Evolutionary conservation across 2,113 vertebrate genomes (phyloP).

Genomic region (Excalfactoria chinensis): DNA sequence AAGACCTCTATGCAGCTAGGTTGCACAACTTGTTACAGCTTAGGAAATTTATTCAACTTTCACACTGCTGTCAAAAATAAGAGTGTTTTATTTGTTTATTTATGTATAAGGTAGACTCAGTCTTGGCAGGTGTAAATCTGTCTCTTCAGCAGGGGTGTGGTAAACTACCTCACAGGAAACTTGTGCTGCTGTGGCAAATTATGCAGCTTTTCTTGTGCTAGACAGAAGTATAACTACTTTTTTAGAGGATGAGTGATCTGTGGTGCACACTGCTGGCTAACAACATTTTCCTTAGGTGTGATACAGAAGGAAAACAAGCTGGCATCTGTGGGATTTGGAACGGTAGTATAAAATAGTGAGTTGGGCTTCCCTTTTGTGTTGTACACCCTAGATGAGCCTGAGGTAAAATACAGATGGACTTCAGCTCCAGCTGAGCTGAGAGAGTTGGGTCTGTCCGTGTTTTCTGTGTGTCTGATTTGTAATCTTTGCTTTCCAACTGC

Average conservation of each 20-base stretch:
- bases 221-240: not conserved
- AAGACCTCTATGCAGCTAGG: not conserved
- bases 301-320: not conserved
- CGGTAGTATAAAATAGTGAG: not conserved
- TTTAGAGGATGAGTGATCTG: not conserved
- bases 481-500: not conserved
- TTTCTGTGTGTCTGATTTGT: not conserved
- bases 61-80: not conserved
- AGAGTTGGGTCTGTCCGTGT: not conserved
- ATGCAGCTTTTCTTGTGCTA: not conserved
- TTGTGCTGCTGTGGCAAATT: accelerated
- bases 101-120: not conserved
- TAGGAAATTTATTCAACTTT: not conserved
- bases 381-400: not conserved
- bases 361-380: not conserved
- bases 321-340: not conserved
- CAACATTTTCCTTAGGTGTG: not conserved
- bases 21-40: not conserved
- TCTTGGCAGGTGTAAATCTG: not conserved
- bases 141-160: not conserved
- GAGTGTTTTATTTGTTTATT: not conserved
- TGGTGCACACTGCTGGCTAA: not conserved
- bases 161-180: not conserved
- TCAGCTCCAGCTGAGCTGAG: not conserved
- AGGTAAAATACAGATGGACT: not conserved